Conservation (phyloP, 2,113 vertebrate genomes). For the Centropristis striata region DNA sequence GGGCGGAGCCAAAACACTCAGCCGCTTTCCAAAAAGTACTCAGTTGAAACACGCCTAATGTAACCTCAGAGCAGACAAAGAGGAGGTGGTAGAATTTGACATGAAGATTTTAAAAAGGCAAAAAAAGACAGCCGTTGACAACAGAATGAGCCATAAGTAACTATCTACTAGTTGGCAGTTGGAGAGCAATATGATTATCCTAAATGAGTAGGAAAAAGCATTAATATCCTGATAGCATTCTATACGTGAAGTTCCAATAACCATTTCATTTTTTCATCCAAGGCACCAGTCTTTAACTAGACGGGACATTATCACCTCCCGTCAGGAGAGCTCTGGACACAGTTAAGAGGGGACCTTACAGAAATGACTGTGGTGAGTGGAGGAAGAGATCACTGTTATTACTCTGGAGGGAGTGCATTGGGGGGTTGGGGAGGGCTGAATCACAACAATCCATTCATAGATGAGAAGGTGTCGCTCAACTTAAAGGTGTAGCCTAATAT, state of each 20-base stretch:
- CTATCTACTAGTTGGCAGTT: neutral
- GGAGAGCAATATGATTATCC: slow-evolving; percentile 33
- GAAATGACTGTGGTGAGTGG: slow-evolving; percentile 43
- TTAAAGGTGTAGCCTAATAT: too few species aligned
- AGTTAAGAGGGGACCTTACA: slow-evolving; percentile 20
- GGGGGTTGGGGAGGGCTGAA: slow-evolving; percentile 17
- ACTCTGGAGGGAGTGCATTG: slow-evolving; percentile 24
- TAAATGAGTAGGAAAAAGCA: slow-evolving; percentile 26
- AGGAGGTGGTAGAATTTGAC: neutral
- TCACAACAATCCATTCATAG: slow-evolving; percentile 14
- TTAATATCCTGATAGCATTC: slow-evolving; percentile 3
- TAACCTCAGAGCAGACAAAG: neutral
- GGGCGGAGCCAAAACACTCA: too few species aligned
- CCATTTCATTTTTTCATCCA: slow-evolving; percentile 32
- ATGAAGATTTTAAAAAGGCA: neutral
- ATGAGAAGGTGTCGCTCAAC: neutral
- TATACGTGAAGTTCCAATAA: slow-evolving; percentile 20
- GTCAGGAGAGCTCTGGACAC: slow-evolving; percentile 20
- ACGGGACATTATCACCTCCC: slow-evolving; percentile 50
- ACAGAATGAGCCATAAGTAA: neutral
- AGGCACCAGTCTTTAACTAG: slow-evolving; percentile 31
- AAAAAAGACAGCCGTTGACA: neutral
- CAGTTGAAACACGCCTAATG: too few species aligned
- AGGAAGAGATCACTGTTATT: slow-evolving; percentile 62
- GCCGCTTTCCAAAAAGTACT: too few species aligned